A percentile compares a stretch with the other conserved stretches of the same genome.
Evolutionary conservation across 2,797 vertebrate species (phyloP).

Genomic region (Lepilemur ruficaudatus): DNA sequence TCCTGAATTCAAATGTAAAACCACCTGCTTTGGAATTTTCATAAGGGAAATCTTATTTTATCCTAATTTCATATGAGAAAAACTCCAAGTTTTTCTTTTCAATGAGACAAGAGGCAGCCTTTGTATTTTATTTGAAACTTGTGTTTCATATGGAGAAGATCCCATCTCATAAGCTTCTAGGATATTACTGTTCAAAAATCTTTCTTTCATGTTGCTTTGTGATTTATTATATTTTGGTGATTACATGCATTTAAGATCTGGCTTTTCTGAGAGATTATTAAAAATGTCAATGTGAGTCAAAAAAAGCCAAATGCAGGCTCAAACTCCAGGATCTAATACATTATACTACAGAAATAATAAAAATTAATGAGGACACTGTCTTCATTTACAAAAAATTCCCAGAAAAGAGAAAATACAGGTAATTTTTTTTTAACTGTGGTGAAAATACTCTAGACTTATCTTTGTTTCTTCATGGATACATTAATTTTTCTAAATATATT

Average conservation of each 20-base stretch:
- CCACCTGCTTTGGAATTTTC: neutral
- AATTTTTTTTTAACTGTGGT: neutral
- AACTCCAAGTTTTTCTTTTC: neutral
- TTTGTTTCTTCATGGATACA: neutral
- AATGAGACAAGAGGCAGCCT: neutral
- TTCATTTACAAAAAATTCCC: neutral
- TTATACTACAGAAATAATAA: neutral
- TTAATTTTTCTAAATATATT: neutral
- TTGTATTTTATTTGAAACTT: neutral
- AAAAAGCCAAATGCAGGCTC: neutral
- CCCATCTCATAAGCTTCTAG: neutral
- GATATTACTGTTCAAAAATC: neutral
- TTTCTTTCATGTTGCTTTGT: constrained; percentile 17
- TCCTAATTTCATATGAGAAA: neutral
- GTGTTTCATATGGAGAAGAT: neutral
- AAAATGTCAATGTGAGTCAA: neutral
- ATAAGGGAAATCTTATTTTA: neutral
- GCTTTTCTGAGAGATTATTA: constrained; percentile 23
- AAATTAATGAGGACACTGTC: neutral
- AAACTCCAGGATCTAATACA: neutral
- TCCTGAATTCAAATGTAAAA: constrained; percentile 23
- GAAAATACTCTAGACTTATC: neutral
- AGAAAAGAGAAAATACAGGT: neutral
- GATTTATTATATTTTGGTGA: constrained; percentile 17
- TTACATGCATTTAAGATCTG: neutral